Evolutionary conservation across 2,888 invertebrate genomes (phyloP), one percentile per base, ranked within the genome.

Genomic region (Cylindroiulus punctatus): DNA sequence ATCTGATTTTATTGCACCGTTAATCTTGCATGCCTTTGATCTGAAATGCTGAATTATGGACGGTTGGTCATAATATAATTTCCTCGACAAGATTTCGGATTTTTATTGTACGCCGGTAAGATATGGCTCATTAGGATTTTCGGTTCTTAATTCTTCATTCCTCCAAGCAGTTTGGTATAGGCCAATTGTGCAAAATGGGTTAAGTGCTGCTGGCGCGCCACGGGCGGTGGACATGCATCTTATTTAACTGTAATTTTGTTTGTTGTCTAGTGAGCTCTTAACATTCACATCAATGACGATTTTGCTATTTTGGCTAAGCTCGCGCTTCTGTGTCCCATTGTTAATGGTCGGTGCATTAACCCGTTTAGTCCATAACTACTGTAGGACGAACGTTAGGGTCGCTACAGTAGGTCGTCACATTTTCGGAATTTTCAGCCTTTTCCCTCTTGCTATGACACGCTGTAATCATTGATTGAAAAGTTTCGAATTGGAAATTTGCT

Each of bases 71-170:
- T 65, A 4, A 65, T 65, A 65, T n/a, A n/a, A n/a, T 26, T 65
- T 65, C 22, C 57, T 22, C 57, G 22, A 65, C 22, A 26, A 65
- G 22, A 65, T 22, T n/a, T 65, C 57, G 57, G 22, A 22, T 22
- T 65, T 65, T 65, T 65, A 65, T 65, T 65, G 57, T 65, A 26
- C 8, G 22, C 26, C 8, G 5, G 22, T 65, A 65, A 65, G 22
- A 65, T 65, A 65, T 65, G 57, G 57, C 57, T 65, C 57, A 65
- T 65, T 65, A 65, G 57, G 22, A 65, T 65, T 65, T 65, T 65
- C 22, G 57, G 8, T 65, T 65, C 19, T 26, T 22, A 65, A 65
- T 22, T 65, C 22, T 40, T 22, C 52, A 19, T 7, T 65, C 7
- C 8, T 5, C 22, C 57, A 26, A 3, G 10, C 7, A 65, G 22